Percentiles rank a stretch among this genome's conserved stretches.
phyloP scores from a whole-genome alignment of 2,797 vertebrate species.

The Eurystomus glaucurus region DNA sequence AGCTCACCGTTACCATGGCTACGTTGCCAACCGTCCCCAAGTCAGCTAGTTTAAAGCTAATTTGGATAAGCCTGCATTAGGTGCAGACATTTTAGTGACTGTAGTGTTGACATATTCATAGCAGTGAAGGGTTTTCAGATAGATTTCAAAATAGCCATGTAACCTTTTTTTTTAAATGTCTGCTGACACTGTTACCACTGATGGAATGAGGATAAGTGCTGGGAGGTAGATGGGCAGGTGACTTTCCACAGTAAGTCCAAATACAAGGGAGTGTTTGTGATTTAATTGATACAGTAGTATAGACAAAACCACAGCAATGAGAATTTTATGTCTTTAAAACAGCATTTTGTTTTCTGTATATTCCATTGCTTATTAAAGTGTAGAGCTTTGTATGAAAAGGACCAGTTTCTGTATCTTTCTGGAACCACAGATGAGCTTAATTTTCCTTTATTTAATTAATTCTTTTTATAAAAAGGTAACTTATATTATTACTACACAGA shows the following conservation, averaged over 20 bases:
- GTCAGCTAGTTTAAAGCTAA: constrained; percentile 26
- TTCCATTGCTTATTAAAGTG: background rate
- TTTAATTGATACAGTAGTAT: background rate
- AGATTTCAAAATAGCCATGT: background rate
- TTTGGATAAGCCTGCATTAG: constrained; percentile 19
- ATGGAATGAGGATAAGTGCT: background rate
- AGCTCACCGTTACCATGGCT: constrained; percentile 19
- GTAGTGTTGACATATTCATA: background rate
- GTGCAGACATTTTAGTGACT: constrained; percentile 33
- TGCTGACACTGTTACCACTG: background rate
- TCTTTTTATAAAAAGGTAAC: background rate
- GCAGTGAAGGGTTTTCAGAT: background rate
- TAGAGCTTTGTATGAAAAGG: background rate
- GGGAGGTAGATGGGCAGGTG: accelerated
- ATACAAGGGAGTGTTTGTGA: background rate
- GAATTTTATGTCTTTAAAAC: background rate
- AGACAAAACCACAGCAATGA: background rate
- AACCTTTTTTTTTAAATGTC: background rate
- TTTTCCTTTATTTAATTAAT: background rate
- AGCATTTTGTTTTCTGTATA: background rate
- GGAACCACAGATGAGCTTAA: background rate
- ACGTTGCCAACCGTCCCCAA: background rate
- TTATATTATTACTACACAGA: background rate
- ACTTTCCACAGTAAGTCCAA: background rate
- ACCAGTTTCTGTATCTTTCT: background rate